Conservation (phyloP, 2,113 vertebrate species). For the Rhea americana region DNA sequence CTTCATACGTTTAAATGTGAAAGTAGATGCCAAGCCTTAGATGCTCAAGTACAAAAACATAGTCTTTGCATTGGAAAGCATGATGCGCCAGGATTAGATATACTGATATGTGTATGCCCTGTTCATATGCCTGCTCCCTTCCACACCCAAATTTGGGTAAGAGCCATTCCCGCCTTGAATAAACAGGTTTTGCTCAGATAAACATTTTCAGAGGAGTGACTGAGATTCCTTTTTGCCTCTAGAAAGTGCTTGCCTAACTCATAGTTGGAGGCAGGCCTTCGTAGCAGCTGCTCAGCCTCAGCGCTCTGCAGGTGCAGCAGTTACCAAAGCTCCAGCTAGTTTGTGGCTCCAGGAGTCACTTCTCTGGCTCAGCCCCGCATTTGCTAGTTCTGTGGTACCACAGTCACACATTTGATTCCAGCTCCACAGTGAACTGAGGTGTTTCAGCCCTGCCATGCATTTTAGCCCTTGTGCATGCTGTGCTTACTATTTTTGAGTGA, state of each 20-base stretch:
- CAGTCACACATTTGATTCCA: background rate
- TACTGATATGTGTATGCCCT: fast-evolving
- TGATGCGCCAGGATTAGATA: background rate
- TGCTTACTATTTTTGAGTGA: background rate
- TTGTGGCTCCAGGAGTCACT: background rate
- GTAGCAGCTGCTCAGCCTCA: background rate
- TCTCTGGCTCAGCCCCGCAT: background rate
- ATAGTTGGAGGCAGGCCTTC: background rate
- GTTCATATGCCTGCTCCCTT: fast-evolving
- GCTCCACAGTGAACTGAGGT: background rate
- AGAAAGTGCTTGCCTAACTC: background rate
- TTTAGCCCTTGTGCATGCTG: fast-evolving
- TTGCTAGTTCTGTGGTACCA: background rate
- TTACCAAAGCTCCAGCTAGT: background rate
- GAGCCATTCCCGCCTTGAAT: background rate
- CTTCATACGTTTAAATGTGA: background rate
- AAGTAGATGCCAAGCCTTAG: background rate
- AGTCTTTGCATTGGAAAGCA: background rate
- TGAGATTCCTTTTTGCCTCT: background rate
- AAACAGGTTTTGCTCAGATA: fast-evolving
- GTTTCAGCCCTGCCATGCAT: background rate
- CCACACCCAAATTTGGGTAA: background rate
- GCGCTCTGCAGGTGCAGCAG: background rate
- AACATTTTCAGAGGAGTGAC: background rate
- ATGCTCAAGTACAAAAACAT: background rate